phyloP scores from a whole-genome alignment of 2,797 vertebrate species.

The Pangasius djambal region DNA sequence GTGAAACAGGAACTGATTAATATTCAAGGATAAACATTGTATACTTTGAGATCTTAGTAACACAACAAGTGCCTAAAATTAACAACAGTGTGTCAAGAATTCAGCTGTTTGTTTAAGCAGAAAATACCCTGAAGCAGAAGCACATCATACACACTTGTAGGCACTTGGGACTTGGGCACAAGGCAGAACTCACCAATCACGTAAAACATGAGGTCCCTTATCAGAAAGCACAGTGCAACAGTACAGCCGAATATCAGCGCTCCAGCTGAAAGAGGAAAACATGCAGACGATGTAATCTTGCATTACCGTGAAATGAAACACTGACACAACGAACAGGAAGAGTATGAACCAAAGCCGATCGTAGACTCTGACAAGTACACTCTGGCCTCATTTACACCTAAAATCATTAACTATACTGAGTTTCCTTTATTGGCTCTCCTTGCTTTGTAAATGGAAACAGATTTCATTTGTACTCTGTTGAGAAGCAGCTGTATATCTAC shows the following conservation, averaged over 20 bases:
- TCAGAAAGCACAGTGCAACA: conserved; percentile 86
- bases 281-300: conserved; percentile 22
- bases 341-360: neutral
- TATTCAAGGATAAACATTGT: neutral
- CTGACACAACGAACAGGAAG: neutral
- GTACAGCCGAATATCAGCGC: conserved; percentile 94
- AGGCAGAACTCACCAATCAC: conserved; percentile 91
- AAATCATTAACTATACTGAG: neutral
- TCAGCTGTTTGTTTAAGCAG: neutral
- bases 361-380: neutral
- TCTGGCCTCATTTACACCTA: neutral
- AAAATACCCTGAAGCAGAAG: neutral
- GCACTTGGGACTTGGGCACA: neutral
- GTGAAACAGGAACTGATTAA: neutral
- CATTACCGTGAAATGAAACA: neutral
- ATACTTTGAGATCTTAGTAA: neutral
- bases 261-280: conserved; percentile 81
- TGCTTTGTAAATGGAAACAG: neutral
- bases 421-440: neutral
- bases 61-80: neutral
- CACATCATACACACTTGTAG: neutral
- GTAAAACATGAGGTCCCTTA: conserved; percentile 99
- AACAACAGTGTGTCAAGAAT: neutral
- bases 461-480: neutral
- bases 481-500: neutral